Conservation (phyloP, 2,888 invertebrate species). For the Drosophila anomalipes region DNA sequence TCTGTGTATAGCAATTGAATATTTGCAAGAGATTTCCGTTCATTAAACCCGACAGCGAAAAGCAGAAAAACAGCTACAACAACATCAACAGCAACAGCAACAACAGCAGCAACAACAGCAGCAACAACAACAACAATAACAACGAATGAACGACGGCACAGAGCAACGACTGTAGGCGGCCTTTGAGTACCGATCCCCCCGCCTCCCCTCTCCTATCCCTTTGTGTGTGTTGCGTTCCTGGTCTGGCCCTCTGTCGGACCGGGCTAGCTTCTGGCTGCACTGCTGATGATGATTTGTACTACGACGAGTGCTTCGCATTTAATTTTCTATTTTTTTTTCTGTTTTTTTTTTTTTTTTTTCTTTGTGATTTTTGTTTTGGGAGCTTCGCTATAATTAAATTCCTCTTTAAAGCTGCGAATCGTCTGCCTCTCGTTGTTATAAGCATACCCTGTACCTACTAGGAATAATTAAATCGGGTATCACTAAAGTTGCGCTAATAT, state of each 20-base stretch:
- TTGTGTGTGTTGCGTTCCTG: slow-evolving; percentile 14
- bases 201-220: neutral
- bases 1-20: slow-evolving; percentile 77
- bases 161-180: slow-evolving; percentile 74
- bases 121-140: slow-evolving; percentile 18
- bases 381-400: slow-evolving; percentile 73
- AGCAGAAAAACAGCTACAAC: slow-evolving; percentile 56
- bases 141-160: slow-evolving; percentile 18
- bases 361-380: slow-evolving; percentile 41
- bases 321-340: slow-evolving; percentile 32
- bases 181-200: slow-evolving; percentile 48
- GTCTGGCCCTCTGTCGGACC: slow-evolving; percentile 20
- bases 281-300: slow-evolving; percentile 43
- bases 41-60: slow-evolving; percentile 83
- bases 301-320: slow-evolving; percentile 49
- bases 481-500: neutral
- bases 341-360: slow-evolving; percentile 6
- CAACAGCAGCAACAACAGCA: slow-evolving; percentile 18
- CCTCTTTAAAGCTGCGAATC: slow-evolving; percentile 62
- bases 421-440: slow-evolving; percentile 14
- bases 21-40: slow-evolving; percentile 83
- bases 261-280: slow-evolving; percentile 42
- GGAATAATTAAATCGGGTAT: neutral
- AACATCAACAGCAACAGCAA: slow-evolving; percentile 27
- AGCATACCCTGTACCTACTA: neutral